These are phyloP conservation scores for Ectemnius continuus DNA, from an alignment of 2,888 invertebrate species.

Conservation along the genomic window DNA sequence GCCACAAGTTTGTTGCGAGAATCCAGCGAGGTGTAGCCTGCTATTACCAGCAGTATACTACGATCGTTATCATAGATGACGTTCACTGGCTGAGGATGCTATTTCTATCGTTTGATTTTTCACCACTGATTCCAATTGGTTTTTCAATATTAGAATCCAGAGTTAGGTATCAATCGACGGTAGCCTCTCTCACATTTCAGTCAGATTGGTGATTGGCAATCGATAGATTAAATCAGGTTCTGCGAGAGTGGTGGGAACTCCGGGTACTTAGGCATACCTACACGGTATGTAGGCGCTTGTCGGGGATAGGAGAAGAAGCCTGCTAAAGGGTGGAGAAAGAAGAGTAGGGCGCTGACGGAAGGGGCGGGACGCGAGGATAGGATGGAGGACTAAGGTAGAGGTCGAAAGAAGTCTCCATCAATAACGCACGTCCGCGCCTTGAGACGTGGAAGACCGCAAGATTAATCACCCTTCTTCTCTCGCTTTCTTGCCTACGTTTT, in stretches of 20 bases:
- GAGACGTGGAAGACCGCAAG: constrained; percentile 78
- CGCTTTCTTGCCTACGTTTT: constrained; percentile 71
- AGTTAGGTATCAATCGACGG: no score
- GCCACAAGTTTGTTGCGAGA: constrained; percentile 10
- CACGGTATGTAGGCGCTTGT: constrained; percentile 43
- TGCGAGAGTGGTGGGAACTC: not conserved
- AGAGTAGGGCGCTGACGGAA: constrained; percentile 13
- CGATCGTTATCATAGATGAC: not conserved
- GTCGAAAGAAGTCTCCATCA: constrained; percentile 77
- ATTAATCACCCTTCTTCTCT: constrained; percentile 77
- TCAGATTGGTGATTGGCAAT: no score
- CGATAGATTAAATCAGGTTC: no score
- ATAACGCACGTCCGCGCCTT: constrained; percentile 78
- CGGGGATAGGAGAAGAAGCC: constrained; percentile 21
- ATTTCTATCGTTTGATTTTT: no score
- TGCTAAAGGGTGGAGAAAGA: constrained; percentile 26
- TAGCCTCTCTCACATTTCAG: no score
- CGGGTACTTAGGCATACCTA: constrained; percentile 42
- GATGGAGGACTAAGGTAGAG: constrained; percentile 57
- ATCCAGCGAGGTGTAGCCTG: constrained; percentile 35
- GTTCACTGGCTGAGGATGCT: no score
- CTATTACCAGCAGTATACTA: constrained; percentile 7
- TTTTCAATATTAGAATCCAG: no score
- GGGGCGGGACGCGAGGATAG: constrained; percentile 36
- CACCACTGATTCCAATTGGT: no score